These are phyloP conservation scores for Empis livida DNA, from an alignment of 2,888 invertebrate species.

Conservation along the genomic window DNA sequence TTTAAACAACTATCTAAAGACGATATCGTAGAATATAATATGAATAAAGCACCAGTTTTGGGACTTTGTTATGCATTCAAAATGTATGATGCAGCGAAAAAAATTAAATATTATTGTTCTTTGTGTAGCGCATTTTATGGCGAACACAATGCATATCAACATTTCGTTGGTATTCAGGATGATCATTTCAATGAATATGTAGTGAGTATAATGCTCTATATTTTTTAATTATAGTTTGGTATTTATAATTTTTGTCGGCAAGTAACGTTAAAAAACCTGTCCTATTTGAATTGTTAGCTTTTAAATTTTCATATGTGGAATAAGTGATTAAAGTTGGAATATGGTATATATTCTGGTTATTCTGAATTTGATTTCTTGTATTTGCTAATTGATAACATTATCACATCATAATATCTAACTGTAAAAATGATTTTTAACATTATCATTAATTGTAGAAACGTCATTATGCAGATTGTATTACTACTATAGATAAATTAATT, in stretches of 20 bases:
- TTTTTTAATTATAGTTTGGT: neutral
- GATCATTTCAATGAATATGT: neutral
- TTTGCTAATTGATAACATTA: too few relatives aligned
- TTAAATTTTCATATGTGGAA: too few relatives aligned
- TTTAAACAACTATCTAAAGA: neutral
- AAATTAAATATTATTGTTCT: neutral
- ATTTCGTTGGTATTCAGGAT: neutral
- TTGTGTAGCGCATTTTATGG: neutral
- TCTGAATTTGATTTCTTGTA: too few relatives aligned
- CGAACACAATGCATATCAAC: neutral
- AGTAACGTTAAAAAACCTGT: too few relatives aligned
- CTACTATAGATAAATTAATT: neutral
- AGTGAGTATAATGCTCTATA: neutral
- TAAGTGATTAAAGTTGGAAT: too few relatives aligned
- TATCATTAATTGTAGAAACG: neutral
- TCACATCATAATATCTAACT: too few relatives aligned
- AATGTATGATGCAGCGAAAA: neutral
- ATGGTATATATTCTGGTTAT: too few relatives aligned
- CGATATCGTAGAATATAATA: neutral
- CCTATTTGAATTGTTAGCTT: too few relatives aligned
- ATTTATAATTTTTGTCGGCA: too few relatives aligned
- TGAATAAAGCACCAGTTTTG: neutral
- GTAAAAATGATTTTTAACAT: neutral
- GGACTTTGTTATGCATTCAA: neutral
- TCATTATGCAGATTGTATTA: neutral